These are phyloP conservation scores for Atractosteus spatula DNA, from an alignment of 2,113 vertebrate species.

Conservation along the genomic window DNA sequence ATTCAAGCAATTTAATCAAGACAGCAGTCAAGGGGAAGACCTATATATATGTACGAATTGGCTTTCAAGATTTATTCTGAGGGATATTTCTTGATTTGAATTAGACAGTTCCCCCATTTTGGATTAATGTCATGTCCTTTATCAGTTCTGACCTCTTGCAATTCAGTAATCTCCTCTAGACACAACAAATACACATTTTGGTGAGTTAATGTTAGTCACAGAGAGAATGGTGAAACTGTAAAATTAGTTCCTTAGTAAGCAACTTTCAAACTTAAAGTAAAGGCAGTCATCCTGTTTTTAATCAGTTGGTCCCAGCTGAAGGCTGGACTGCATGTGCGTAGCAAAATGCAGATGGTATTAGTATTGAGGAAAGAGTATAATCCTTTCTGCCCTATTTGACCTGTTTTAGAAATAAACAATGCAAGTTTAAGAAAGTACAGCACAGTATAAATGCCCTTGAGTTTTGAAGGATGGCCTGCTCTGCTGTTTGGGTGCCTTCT, in stretches of 20 bases:
- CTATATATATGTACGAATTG: too few species aligned
- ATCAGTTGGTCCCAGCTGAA: conserved; percentile 26
- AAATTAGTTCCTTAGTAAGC: conserved; percentile 38
- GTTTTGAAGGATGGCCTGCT: conserved; percentile 11
- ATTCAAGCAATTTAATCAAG: too few species aligned
- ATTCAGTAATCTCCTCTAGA: conserved; percentile 18
- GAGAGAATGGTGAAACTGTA: conserved; percentile 40
- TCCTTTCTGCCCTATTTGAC: conserved; percentile 2
- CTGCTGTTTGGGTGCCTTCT: conserved; percentile 12
- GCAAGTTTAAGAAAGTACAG: not conserved
- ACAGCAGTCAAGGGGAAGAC: too few species aligned
- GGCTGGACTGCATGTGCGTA: conserved; percentile 24
- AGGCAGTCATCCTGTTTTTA: conserved; percentile 39
- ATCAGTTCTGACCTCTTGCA: too few species aligned
- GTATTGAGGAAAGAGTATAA: not conserved
- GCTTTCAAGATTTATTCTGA: too few species aligned
- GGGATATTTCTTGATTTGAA: too few species aligned
- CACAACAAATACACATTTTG: conserved; percentile 21
- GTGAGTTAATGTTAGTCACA: conserved; percentile 32
- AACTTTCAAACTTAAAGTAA: conserved; percentile 27
- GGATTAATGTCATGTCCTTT: too few species aligned
- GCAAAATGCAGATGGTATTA: conserved; percentile 32
- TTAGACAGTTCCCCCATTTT: too few species aligned
- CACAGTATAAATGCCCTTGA: not conserved
- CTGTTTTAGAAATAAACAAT: not conserved